Percentiles rank a stretch among this genome's conserved stretches.
phyloP scores from a whole-genome alignment of 2,797 vertebrate species.

The Odontamblyopus lacepedii region DNA sequence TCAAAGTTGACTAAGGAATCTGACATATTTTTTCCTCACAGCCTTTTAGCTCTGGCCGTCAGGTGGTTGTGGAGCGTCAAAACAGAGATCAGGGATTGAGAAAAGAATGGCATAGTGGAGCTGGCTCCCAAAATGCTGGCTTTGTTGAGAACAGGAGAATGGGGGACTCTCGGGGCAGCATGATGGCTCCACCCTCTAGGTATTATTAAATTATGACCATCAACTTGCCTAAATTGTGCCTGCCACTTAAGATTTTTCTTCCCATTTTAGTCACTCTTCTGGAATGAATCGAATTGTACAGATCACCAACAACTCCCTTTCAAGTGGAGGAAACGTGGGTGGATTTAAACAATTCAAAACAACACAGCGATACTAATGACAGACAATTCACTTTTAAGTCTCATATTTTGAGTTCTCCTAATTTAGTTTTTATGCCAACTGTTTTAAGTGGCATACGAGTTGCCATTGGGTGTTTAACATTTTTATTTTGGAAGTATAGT shows the following conservation, averaged over 20 bases:
- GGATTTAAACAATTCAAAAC: conserved; percentile 97
- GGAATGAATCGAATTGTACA: conserved; percentile 96
- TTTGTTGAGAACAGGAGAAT: conserved; percentile 87
- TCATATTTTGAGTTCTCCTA: conserved; percentile 58
- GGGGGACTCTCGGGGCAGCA: conserved; percentile 82
- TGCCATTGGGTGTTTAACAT: conserved; percentile 48
- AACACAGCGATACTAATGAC: conserved; percentile 86
- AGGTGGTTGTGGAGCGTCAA: conserved; percentile 89
- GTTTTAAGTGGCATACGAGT: conserved; percentile 67
- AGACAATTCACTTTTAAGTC: conserved; percentile 29
- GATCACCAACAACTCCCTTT: conserved; percentile 91
- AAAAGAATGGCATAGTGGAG: conserved; percentile 92
- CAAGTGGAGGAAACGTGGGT: conserved; percentile 85
- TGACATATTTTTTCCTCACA: conserved; percentile 41
- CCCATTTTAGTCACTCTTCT: conserved; percentile 85
- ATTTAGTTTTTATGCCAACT: conserved; percentile 74
- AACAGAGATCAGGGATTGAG: conserved; percentile 87
- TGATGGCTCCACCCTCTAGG: conserved; percentile 89
- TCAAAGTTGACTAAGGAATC: not conserved
- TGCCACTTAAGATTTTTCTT: not conserved
- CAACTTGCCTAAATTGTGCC: not conserved
- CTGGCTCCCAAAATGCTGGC: conserved; percentile 84
- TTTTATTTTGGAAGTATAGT: conserved; percentile 72
- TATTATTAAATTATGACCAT: conserved; percentile 53
- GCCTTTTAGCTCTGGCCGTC: conserved; percentile 89